Base-by-base conservation (phyloP, 1,140 invertebrate genomes). In the Drosophila biarmipes region DNA sequence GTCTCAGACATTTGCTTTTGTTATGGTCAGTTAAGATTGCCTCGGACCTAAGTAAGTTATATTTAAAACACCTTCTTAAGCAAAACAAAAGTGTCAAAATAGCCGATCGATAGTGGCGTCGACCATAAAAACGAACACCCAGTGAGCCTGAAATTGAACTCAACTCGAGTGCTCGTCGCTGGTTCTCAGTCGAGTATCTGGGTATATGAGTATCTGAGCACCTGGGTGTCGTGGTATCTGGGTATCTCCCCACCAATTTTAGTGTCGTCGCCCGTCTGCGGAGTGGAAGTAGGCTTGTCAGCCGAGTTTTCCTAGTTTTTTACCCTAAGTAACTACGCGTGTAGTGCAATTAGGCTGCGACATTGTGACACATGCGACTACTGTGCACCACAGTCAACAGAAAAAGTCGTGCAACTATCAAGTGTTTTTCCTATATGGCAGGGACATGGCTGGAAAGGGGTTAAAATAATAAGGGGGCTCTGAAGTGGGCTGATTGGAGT, bases 61-160 rank as follows among this genome's bases (percentile, higher is more conserved):
- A 78, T 62, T 87, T 78, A 64, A 89, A 82, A 89, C 82, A 89
- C 78, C 82, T 89, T 87, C 78, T 87, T 79, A 82, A 75, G 54
- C 84, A 64, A 78, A 72, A 87, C 84, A 87, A 87, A 87, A 87
- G 84, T 89, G 84, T 87, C 84, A 87, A 87, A 90, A 84, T 73
- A 90, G 66, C 48, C 61, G 82, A 69, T 74, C 51, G 63, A 75
- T 75, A 64, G 52, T 19, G 63, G 51, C 27, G 49, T 53, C 43
- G 49, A 45, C 52, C 63, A 78, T 81, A 72, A 87, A 86, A 87
- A 81, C 55, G 84, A 89, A 89, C 84, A 89, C 84, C 84, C 84
- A 89, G 51, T 48, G 69, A 35, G 84, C 42, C 51, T 45, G 37
- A 53, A 46, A 59, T 55, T 24, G 27, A 57, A 53, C 45, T 45